Conservation (phyloP, 2,888 invertebrate genomes). For the Erynnis tages region DNA sequence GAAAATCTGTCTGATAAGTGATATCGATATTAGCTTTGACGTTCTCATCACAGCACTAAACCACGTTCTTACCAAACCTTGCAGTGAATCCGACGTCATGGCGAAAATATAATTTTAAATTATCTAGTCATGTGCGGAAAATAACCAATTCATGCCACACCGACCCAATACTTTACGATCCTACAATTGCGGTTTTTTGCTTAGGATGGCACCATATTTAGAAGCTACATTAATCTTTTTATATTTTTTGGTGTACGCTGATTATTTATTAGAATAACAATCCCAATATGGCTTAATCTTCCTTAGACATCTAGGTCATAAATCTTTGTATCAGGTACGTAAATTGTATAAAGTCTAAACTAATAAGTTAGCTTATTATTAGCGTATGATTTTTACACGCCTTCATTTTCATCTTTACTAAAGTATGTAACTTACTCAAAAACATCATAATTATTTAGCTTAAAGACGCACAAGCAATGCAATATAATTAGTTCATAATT, state of each 20-base stretch:
- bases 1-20: no score
- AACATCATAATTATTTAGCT: no score
- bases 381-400: no score
- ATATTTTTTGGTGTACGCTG: background rate
- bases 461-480: no score
- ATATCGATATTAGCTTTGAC: no score
- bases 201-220: slow-evolving; percentile 5
- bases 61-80: slow-evolving; percentile 62
- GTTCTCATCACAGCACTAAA: slow-evolving; percentile 34
- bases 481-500: no score
- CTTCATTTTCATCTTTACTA: no score
- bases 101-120: slow-evolving; percentile 66
- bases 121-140: slow-evolving; percentile 51
- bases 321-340: slow-evolving; percentile 1
- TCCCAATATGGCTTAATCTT: slow-evolving; percentile 1
- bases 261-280: slow-evolving; percentile 1
- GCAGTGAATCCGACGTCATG: slow-evolving; percentile 57
- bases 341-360: no score
- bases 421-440: no score
- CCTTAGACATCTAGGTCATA: slow-evolving; percentile 1
- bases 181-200: slow-evolving; percentile 7
- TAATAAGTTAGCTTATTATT: no score
- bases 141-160: slow-evolving; percentile 23
- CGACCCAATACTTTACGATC: background rate
- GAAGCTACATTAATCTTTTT: slow-evolving; percentile 2